Evolutionary conservation across 2,888 invertebrate genomes (phyloP), one percentile per base, ranked within the genome.

Genomic region (Chrysolina haemoptera): DNA sequence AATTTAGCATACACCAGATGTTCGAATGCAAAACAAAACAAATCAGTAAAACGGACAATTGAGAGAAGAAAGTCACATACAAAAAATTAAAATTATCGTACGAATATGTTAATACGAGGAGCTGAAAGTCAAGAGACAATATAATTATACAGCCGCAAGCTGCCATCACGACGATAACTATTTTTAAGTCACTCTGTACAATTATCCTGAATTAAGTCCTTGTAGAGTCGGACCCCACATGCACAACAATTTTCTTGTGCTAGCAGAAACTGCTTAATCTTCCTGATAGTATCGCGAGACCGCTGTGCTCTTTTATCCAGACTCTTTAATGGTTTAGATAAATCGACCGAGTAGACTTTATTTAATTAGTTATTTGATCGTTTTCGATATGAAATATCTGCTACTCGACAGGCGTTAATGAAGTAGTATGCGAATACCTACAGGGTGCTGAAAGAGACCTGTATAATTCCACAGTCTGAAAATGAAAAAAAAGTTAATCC

Each of bases 191-290:
- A 22, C 59, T 22, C 59, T n/a, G 59, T 59, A 59, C 59, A 27
- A 66, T 50, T 50, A 50, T 20, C 20, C 48, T 69, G 69, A 69
- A 69, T 69, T 69, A 18, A 68, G 62, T 35, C 20, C 69, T 69
- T 62, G 35, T 62, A 22, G 10, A 43, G 48, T 50, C 35, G 63
- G 69, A 69, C 69, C 69, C 27, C 69, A 69, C 69, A 69, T 62
- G 59, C 50, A 69, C 62, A 69, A 69, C 62, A 62, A 69, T 69
- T 69, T 69, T 62, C 62, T 48, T 69, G 69, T 62, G 62, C 40
- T 35, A 40, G 69, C 59, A 59, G 46, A 48, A 62, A 69, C 69
- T 62, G 68, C 68, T 62, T 69, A 69, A 69, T 69, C 69, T 27
- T 35, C 16, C 22, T 35, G 69, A 69, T 69, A 69, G 48, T 20